Conservation (phyloP, 2,888 invertebrate genomes). For the Cephus rjabovi region DNA sequence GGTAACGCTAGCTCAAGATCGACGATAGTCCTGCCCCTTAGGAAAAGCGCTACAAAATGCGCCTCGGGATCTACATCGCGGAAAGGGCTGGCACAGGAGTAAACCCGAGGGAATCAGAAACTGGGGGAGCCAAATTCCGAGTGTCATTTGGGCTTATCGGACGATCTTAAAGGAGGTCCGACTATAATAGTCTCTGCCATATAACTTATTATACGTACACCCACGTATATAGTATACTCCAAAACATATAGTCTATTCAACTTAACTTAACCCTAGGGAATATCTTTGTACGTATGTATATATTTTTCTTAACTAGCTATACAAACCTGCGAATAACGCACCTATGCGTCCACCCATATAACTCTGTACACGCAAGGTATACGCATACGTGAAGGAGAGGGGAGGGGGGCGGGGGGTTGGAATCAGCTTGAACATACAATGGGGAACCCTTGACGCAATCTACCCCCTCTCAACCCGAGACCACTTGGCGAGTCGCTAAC, state of each 20-base stretch:
- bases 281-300: neutral
- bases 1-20: neutral
- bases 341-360: neutral
- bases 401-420: neutral
- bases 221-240: neutral
- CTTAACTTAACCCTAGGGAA: neutral
- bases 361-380: neutral
- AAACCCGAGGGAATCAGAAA: neutral
- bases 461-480: conserved; percentile 29
- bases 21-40: neutral
- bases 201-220: neutral
- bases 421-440: conserved; percentile 1
- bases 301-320: neutral
- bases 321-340: neutral
- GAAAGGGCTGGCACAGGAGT: neutral
- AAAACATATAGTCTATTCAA: neutral
- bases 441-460: neutral
- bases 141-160: conserved; percentile 1
- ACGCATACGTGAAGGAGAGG: neutral
- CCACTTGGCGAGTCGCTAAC: conserved; percentile 60
- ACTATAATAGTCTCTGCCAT: neutral
- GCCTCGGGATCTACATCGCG: neutral
- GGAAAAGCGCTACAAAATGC: conserved; percentile 1
- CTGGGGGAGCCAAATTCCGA: conserved; percentile 1
- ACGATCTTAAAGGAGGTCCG: neutral